Base-by-base conservation (phyloP, 2,888 invertebrate species). In the Pandemis cinnamomeana region DNA sequence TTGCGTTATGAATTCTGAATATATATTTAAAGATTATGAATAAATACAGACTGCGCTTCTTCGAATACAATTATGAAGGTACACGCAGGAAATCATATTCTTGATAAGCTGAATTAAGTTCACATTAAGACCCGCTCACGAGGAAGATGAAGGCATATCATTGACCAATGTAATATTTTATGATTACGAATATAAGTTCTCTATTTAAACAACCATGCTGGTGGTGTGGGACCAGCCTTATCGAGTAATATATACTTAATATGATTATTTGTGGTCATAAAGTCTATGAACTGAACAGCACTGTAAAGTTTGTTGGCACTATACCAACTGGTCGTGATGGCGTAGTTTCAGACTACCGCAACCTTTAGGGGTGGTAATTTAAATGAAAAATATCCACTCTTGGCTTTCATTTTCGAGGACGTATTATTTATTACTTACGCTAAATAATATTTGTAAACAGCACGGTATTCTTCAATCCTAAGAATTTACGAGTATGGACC, bases 301-400 rank as follows among this genome's bases (percentile, higher is more conserved):
- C 62, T 53, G 46, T 63, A 58, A 68, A 72, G 62, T 68, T 73
- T 60, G 5, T 46, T 69, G 68, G 68, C 68, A 36, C 5, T 36
- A 48, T 46, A 58, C 73, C 73, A 73, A n/a, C 7, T 46, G 58
- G 51, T 69, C 63, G 72, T 20, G 69, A 64, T 41, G 58, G 64
- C 63, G 67, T 69, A 44, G 69, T 51, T 67, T 53, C 51, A 69
- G 58, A 64, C n/a, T 41, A 58, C 69, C 69, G 27, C 63, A 72
- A 64, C 58, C 41, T 64, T 69, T 72, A 36, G 10, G 10, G 4
- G 4, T 27, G 41, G 48, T 15, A 5, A 11, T 69, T 51, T 44
- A 48, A 44, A 60, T 69, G 41, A n/a, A 64, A 7, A 69, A 58
- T 42, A 61, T 46, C 15, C 44, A 8, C 53, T 53, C 60, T 60